These are phyloP conservation scores for Acanthurus lineatus DNA, from an alignment of 2,797 vertebrate genomes.

Conservation along the genomic window DNA sequence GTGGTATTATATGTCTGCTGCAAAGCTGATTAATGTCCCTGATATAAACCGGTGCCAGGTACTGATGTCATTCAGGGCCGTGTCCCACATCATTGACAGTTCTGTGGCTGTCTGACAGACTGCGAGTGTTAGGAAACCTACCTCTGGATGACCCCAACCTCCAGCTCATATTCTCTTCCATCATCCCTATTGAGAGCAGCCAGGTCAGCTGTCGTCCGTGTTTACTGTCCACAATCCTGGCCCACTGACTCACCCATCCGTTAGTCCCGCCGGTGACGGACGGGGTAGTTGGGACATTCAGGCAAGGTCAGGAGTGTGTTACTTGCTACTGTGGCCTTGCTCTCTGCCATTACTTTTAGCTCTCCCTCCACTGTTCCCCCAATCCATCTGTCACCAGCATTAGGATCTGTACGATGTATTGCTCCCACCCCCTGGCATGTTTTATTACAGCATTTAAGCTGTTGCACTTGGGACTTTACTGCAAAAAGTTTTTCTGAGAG, in stretches of 20 bases:
- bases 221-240: conserved; percentile 66
- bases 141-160: conserved; percentile 70
- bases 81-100: conserved; percentile 46
- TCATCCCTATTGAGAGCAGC: conserved; percentile 64
- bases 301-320: conserved; percentile 73
- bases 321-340: conserved; percentile 74
- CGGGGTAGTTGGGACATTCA: conserved; percentile 59
- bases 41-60: conserved; percentile 20
- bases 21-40: conserved; percentile 53
- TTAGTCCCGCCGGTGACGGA: conserved; percentile 59
- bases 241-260: conserved; percentile 69
- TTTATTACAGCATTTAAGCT: conserved; percentile 64
- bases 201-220: conserved; percentile 76
- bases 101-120: conserved; percentile 52
- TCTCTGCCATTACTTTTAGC: conserved; percentile 65
- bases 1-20: conserved; percentile 34
- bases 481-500: conserved; percentile 32
- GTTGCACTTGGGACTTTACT: conserved; percentile 38
- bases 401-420: conserved; percentile 59
- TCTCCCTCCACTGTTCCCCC: conserved; percentile 22
- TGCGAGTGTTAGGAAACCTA: conserved; percentile 67
- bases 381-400: conserved; percentile 66
- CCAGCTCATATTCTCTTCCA: conserved; percentile 63
- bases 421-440: conserved; percentile 41
- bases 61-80: conserved; percentile 66